Base-by-base conservation (phyloP, 2,888 invertebrate species). In the Seladonia tumulorum region DNA sequence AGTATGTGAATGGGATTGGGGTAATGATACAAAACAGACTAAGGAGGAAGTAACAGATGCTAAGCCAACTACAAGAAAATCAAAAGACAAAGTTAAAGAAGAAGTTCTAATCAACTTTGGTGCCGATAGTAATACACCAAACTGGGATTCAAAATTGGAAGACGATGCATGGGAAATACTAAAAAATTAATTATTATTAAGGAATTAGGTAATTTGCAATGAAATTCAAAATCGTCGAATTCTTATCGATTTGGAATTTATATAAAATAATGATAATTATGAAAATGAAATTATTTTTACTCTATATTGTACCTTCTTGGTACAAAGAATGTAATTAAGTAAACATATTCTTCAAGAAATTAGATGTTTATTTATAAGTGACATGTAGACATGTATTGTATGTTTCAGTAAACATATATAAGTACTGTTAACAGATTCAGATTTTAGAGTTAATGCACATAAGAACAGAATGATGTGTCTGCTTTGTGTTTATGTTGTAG, bases 151-250 rank as follows among this genome's bases (percentile, higher is more conserved):
- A 0, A 94, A 95, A 88, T 85, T 93, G 8, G 95, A 95, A 89
- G 94, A 95, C 45, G 95, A 95, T 85, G 95, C 94, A 39, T 94
- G 94, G 95, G 94, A 94, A 83, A 94, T 94, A 92, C 86, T 95
- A 81, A 94, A 94, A 88, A 92, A 94, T 93, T 95, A 93, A 93
- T 87, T 83, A 77, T 78, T 85, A 79, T 76, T 81, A 83, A 80
- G 79, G 86, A 87, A 89, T 84, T 82, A 89, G 82, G 77, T 79
- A 81, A 82, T 79, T 76, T 76, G 79, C 63, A 79, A 68, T 74
- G 39, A 79, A 83, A 47, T 76, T 82, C 60, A 60, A 79, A 29
- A 72, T 84, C 74, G 53, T 79, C 68, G 35, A 72, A 71, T 60
- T 63, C 70, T 35, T 84, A 60, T 14, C 57, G 77, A 78, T 75